Evolutionary conservation across 2,888 invertebrate genomes (phyloP), one percentile per base, ranked within the genome.

Genomic region (Salpingus planirostris): DNA sequence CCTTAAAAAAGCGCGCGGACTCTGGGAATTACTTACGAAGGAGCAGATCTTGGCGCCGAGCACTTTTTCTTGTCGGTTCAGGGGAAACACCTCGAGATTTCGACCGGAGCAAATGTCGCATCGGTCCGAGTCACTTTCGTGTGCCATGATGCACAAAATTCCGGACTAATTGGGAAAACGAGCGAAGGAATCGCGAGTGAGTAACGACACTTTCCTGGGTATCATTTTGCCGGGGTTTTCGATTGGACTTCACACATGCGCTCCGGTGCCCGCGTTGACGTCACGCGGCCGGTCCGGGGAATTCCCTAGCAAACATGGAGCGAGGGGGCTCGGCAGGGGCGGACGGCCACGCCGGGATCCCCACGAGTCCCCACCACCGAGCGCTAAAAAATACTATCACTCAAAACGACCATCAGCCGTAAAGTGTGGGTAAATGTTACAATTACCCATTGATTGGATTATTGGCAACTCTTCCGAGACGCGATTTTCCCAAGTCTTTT

Each of bases 191-290:
- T n/a, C n/a, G n/a, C n/a, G 42, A 42, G 39, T 48, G 48, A 48
- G 44, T 46, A 46, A 46, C 34, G n/a, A n/a, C 42, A 43, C 46
- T 48, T 48, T 40, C 43, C 48, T 44, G 46, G n/a, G n/a, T n/a
- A 43, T 41, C 36, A 30, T 41, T 26, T 42, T 43, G 43, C 39
- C 39, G 43, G 39, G 40, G 33, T 38, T 38, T 38, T 38, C 26
- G 31, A 31, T 34, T 26, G 22, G 30, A n/a, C 15, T 30, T 27
- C 24, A 34, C 25, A 38, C 35, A 35, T 35, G 38, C 38, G 38
- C 38, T 13, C 11, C 13, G 26, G 23, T 10, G 5, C n/a, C n/a
- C n/a, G n/a, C n/a, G 23, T 38, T 38, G 38, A 38, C 38, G 38
- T 38, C 38, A 38, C 13, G 8, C 15, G 21, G 10, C n/a, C n/a